phyloP scores from a whole-genome alignment of 1,140 invertebrate genomes.

The Diorhabda elongata region DNA sequence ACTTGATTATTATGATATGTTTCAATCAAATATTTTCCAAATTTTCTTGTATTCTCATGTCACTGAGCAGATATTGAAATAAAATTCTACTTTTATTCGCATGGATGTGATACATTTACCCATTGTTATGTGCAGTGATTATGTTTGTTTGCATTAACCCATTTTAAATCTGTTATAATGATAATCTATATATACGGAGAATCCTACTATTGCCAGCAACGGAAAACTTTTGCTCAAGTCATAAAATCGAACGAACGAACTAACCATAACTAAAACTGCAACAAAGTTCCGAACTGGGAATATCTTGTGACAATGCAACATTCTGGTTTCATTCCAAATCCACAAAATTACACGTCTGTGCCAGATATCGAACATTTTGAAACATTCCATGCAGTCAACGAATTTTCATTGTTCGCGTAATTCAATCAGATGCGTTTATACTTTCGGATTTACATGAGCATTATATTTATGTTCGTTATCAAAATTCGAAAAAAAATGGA shows the following conservation, averaged over 20 bases:
- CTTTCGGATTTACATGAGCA: not conserved
- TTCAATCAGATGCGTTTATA: not conserved
- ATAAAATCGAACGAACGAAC: slow-evolving; percentile 12
- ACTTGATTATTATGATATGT: too few relatives aligned
- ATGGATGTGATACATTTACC: not conserved
- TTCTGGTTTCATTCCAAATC: slow-evolving; percentile 17
- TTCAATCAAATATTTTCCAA: too few relatives aligned
- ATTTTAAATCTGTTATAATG: too few relatives aligned
- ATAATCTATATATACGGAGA: not conserved
- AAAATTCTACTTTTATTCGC: not conserved
- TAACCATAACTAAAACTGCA: slow-evolving; percentile 15
- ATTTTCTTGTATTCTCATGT: too few relatives aligned
- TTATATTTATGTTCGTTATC: slow-evolving; percentile 8
- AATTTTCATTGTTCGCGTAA: slow-evolving; percentile 23
- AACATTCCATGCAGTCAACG: slow-evolving; percentile 22
- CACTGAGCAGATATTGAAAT: too few relatives aligned
- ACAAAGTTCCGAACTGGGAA: slow-evolving; percentile 18
- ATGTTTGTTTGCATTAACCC: too few relatives aligned
- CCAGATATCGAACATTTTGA: slow-evolving; percentile 27
- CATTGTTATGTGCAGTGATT: not conserved
- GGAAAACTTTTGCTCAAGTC: not conserved
- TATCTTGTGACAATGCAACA: slow-evolving; percentile 20
- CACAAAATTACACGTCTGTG: slow-evolving; percentile 27
- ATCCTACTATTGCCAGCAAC: not conserved
- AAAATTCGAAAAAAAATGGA: slow-evolving; percentile 20